phyloP scores from a whole-genome alignment of 2,113 vertebrate genomes.

The Cisticola juncidis region DNA sequence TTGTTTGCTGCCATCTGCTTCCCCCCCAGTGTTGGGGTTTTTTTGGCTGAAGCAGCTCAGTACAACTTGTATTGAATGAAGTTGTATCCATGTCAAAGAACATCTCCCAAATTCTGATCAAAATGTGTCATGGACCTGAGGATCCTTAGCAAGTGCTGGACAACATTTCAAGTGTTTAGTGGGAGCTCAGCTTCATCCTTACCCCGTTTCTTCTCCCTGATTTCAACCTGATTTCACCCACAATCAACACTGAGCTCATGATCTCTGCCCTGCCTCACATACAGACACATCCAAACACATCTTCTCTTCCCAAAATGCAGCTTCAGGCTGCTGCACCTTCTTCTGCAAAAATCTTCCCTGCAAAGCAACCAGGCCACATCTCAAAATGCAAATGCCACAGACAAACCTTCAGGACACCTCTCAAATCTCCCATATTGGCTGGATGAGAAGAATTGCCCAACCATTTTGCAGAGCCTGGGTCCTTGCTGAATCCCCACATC shows the following conservation, averaged over 20 bases:
- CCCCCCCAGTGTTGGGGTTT: background rate
- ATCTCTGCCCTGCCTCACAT: fast-evolving
- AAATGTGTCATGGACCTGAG: background rate
- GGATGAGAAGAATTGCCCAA: background rate
- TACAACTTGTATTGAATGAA: background rate
- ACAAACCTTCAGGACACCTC: background rate
- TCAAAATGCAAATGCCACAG: background rate
- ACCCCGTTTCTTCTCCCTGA: background rate
- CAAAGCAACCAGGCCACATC: background rate
- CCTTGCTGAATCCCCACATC: background rate
- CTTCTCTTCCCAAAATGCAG: background rate
- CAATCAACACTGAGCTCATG: background rate
- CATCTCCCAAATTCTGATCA: background rate
- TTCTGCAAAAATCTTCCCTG: background rate
- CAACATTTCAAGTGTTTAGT: background rate
- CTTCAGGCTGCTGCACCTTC: background rate
- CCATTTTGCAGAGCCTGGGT: background rate
- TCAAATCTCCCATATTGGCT: background rate
- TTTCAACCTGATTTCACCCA: background rate
- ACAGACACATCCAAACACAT: background rate
- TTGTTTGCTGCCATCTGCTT: conserved; percentile 13
- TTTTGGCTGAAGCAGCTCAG: background rate
- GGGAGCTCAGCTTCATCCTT: background rate
- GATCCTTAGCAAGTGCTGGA: background rate
- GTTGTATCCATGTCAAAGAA: background rate